Evolutionary conservation across 1,140 invertebrate genomes (phyloP).

Genomic region (Chymomyza costata): DNA sequence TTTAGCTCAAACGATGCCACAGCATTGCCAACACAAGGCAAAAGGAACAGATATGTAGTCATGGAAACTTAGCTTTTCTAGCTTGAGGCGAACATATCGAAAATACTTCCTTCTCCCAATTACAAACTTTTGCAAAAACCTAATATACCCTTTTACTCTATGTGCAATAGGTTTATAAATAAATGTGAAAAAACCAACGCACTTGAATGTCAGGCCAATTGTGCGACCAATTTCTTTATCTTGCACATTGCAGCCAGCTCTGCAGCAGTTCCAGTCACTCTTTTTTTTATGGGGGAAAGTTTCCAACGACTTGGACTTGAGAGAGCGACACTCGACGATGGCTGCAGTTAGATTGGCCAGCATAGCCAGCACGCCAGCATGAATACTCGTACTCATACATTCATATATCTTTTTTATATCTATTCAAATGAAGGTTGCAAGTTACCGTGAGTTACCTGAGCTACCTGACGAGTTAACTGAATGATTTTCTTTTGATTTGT

Average conservation of each 20-base stretch:
- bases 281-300: constrained; percentile 66
- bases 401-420: constrained; percentile 14
- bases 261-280: constrained; percentile 8
- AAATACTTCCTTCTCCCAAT: too few species aligned
- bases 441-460: constrained; percentile 28
- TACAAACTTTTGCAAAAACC: too few species aligned
- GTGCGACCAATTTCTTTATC: constrained; percentile 50
- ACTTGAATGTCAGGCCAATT: constrained; percentile 37
- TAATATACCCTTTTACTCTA: too few species aligned
- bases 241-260: constrained; percentile 30
- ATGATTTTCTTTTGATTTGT: constrained; percentile 61
- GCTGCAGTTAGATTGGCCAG: constrained; percentile 47
- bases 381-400: constrained; percentile 12
- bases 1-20: too few species aligned
- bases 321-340: too few species aligned
- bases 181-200: too few species aligned
- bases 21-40: too few species aligned
- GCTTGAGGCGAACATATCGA: too few species aligned
- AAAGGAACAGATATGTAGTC: too few species aligned
- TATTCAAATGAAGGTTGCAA: constrained; percentile 60
- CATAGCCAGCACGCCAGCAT: constrained; percentile 16
- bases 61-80: too few species aligned
- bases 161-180: too few species aligned
- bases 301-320: too few species aligned
- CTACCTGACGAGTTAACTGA: constrained; percentile 62